phyloP scores from a whole-genome alignment of 2,113 vertebrate genomes.

The Saccopteryx leptura region DNA sequence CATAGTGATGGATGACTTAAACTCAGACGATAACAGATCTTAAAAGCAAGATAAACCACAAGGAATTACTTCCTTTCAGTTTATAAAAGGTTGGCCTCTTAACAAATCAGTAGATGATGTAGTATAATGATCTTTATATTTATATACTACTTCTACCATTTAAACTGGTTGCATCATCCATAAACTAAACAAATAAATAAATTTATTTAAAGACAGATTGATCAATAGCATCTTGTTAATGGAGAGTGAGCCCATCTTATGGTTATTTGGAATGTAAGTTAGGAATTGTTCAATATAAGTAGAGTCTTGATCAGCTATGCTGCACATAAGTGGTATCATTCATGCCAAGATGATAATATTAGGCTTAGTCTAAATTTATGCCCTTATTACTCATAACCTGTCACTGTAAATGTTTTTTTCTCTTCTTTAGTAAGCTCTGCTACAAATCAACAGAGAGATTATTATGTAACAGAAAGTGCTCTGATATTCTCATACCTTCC shows the following conservation, averaged over 20 bases:
- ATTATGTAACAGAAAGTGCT: neutral
- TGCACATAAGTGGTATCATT: slow-evolving; percentile 18
- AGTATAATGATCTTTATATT: slow-evolving; percentile 71
- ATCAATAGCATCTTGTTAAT: slow-evolving; percentile 34
- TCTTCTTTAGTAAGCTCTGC: slow-evolving; percentile 54
- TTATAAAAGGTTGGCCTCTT: slow-evolving; percentile 58
- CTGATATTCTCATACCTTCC: neutral
- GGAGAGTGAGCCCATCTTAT: neutral
- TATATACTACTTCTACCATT: slow-evolving; percentile 44
- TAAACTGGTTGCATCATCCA: slow-evolving; percentile 46
- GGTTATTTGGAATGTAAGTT: neutral
- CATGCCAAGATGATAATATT: slow-evolving; percentile 47
- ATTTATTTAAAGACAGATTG: slow-evolving; percentile 32
- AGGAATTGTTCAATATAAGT: neutral
- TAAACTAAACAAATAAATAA: slow-evolving; percentile 44
- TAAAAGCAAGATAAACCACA: slow-evolving; percentile 72
- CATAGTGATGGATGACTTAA: slow-evolving; percentile 62
- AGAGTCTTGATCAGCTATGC: neutral
- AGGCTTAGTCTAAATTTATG: slow-evolving; percentile 27
- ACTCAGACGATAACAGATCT: neutral
- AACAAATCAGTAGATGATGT: slow-evolving; percentile 63
- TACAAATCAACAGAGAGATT: slow-evolving; percentile 27
- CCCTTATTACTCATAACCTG: slow-evolving; percentile 12
- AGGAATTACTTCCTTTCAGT: slow-evolving; percentile 68
- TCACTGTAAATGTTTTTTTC: neutral